A percentile compares a stretch with the other conserved stretches of the same genome.
Conservation (phyloP, 2,888 invertebrate species). For the Tiliacea aurago region DNA sequence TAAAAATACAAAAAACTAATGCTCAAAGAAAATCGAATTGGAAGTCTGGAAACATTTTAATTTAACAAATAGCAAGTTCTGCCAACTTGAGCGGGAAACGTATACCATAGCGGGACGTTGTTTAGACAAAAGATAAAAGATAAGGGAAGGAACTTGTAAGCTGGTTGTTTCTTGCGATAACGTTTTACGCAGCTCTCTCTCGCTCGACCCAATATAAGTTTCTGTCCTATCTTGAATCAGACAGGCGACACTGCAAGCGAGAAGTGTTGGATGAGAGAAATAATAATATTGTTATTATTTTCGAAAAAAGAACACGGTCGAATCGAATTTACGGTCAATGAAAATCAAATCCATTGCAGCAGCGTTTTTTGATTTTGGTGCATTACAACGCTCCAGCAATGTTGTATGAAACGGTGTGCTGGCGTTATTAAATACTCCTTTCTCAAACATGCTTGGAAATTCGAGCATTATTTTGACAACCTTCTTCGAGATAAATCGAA, state of each 20-base stretch:
- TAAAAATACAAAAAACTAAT: conserved; percentile 42
- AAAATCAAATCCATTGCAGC: too few relatives aligned
- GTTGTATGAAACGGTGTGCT: too few relatives aligned
- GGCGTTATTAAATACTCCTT: too few relatives aligned
- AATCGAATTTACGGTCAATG: too few relatives aligned
- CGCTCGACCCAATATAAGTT: conserved; percentile 78
- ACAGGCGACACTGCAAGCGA: conserved; percentile 35
- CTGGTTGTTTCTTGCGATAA: conserved; percentile 75
- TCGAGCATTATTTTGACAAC: too few relatives aligned
- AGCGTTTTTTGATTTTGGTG: too few relatives aligned
- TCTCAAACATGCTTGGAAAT: too few relatives aligned
- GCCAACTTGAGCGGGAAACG: conserved; percentile 55
- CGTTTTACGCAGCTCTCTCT: conserved; percentile 72
- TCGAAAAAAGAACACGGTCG: too few relatives aligned
- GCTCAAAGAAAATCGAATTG: conserved; percentile 62
- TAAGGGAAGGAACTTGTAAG: conserved; percentile 75
- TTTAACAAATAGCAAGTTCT: conserved; percentile 70
- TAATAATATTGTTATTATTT: neutral
- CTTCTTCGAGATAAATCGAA: too few relatives aligned
- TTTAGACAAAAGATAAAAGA: conserved; percentile 80
- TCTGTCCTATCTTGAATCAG: conserved; percentile 69
- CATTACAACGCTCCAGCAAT: too few relatives aligned
- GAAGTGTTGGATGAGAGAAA: conserved; percentile 7
- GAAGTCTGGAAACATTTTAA: conserved; percentile 67
- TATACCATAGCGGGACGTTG: conserved; percentile 71